Percentiles rank a stretch among this genome's conserved stretches.
Evolutionary conservation across 2,797 vertebrate species (phyloP).

Genomic region (Heliangelus exortis): DNA sequence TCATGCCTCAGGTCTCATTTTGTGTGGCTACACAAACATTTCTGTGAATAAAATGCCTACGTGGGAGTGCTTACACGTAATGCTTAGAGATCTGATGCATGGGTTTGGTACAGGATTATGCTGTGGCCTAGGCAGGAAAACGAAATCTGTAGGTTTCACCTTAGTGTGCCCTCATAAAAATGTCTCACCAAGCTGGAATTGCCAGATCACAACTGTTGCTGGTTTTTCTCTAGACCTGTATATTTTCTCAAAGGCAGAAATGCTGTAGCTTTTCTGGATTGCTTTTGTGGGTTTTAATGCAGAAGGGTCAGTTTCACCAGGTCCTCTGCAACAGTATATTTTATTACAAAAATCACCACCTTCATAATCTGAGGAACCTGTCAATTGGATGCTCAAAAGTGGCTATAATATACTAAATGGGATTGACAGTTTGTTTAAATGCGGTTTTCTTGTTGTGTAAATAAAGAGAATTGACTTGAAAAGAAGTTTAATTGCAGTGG

Average conservation of each 20-base stretch:
- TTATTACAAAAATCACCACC: background rate
- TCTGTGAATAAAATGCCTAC: background rate
- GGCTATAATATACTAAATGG: background rate
- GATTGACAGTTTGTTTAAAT: background rate
- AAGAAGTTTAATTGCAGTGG: background rate
- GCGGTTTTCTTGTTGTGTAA: background rate
- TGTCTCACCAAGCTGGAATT: accelerated
- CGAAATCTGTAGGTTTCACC: background rate
- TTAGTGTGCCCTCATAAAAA: background rate
- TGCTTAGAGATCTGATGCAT: background rate
- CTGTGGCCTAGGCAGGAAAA: background rate
- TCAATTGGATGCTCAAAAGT: background rate
- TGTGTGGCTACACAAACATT: background rate
- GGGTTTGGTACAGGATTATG: background rate
- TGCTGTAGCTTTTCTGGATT: background rate
- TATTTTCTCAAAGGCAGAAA: background rate
- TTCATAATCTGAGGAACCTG: accelerated
- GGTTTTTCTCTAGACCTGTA: accelerated
- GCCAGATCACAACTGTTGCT: no score
- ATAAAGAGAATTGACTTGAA: background rate
- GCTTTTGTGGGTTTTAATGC: background rate
- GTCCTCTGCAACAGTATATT: background rate
- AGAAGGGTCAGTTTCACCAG: background rate
- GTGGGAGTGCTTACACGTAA: accelerated
- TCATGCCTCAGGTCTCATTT: background rate